Conservation (phyloP, 2,113 vertebrate genomes). For the Microcebus jonahi region DNA sequence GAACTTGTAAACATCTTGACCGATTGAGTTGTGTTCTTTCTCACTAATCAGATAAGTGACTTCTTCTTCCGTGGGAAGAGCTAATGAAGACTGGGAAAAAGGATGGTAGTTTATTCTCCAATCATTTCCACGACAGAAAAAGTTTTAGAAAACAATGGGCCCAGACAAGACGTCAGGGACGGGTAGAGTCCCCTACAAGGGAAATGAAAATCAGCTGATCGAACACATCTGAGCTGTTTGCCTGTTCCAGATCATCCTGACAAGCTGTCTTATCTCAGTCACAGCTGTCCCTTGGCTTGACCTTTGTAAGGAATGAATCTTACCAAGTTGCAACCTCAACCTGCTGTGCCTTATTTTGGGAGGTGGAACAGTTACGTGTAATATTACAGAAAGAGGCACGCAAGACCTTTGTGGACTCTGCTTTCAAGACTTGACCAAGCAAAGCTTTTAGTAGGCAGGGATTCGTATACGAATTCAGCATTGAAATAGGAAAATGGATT, state of each 20-base stretch:
- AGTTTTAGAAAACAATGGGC: neutral
- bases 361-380: neutral
- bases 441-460: neutral
- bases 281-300: neutral
- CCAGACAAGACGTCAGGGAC: neutral
- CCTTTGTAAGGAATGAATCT: neutral
- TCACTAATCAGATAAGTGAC: neutral
- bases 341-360: neutral
- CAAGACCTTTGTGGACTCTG: neutral
- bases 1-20: neutral
- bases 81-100: neutral
- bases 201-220: neutral
- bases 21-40: neutral
- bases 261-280: neutral
- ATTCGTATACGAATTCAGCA: neutral
- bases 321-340: neutral
- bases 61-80: neutral
- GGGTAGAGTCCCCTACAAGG: neutral
- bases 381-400: neutral
- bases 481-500: neutral
- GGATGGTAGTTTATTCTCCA: neutral
- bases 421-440: neutral
- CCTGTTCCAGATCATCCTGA: neutral
- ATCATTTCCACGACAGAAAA: neutral
- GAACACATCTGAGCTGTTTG: neutral